Conservation (phyloP, 2,888 invertebrate genomes). For the Gari tellinella region DNA sequence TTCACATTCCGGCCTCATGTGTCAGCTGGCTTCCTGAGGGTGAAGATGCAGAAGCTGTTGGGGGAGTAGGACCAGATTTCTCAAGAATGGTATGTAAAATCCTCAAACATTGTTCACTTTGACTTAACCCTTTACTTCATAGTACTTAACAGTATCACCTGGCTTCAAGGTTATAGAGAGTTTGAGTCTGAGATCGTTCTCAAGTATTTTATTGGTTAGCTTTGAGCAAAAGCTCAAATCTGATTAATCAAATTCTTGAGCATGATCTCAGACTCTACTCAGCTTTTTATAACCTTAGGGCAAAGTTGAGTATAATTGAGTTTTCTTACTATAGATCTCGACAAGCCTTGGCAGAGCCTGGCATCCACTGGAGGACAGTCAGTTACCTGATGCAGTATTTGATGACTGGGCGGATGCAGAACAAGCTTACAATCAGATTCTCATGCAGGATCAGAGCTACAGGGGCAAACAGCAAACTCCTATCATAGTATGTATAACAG, state of each 20-base stretch:
- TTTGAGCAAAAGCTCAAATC: too few relatives aligned
- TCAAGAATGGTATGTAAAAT: conserved; percentile 33
- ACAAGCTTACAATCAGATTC: conserved; percentile 76
- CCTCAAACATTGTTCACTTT: background rate
- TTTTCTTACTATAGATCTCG: conserved; percentile 84
- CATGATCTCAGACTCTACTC: too few relatives aligned
- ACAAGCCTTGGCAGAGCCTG: conserved; percentile 87
- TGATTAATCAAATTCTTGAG: too few relatives aligned
- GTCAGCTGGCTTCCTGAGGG: conserved; percentile 72
- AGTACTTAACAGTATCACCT: too few relatives aligned
- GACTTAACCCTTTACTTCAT: background rate
- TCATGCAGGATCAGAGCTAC: conserved; percentile 73
- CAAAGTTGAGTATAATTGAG: too few relatives aligned
- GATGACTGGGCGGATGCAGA: conserved; percentile 79
- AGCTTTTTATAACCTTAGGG: too few relatives aligned
- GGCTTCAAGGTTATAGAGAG: too few relatives aligned
- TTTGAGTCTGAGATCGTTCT: too few relatives aligned
- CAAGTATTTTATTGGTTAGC: too few relatives aligned
- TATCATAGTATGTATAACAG: too few relatives aligned
- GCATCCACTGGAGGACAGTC: conserved; percentile 86
- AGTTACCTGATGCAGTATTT: conserved; percentile 85
- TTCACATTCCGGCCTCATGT: conserved; percentile 87
- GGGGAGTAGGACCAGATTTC: conserved; percentile 56
- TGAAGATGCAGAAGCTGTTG: conserved; percentile 63
- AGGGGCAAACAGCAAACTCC: too few relatives aligned